Evolutionary conservation across 2,113 vertebrate species (phyloP).

Genomic region (Lanius collurio): DNA sequence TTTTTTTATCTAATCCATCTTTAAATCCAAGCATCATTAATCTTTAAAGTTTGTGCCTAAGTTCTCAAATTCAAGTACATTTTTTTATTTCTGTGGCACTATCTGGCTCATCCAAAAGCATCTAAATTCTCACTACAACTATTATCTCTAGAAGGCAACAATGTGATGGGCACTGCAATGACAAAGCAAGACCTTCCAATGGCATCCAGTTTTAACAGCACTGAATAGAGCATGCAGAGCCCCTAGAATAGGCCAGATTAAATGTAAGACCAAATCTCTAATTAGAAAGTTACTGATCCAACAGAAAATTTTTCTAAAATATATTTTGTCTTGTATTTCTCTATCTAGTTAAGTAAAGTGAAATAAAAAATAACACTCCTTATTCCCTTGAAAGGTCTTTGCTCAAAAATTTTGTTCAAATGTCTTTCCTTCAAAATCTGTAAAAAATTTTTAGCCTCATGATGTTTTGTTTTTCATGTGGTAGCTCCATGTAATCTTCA

Average conservation of each 20-base stretch:
- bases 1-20: not conserved
- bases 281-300: not conserved
- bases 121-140: not conserved
- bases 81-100: not conserved
- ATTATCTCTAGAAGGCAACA: not conserved
- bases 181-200: not conserved
- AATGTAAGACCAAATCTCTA: not conserved
- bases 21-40: not conserved
- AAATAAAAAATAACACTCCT: not conserved
- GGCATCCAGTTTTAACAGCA: not conserved
- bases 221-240: not conserved
- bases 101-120: not conserved
- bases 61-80: not conserved
- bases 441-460: not conserved
- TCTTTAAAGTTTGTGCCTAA: not conserved
- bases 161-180: not conserved
- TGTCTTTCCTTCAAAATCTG: not conserved
- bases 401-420: not conserved
- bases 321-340: not conserved
- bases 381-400: not conserved
- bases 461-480: not conserved
- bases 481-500: not conserved
- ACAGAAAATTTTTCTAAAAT: not conserved
- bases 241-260: not conserved
- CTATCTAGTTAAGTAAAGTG: not conserved